Percentiles rank a stretch among this genome's conserved stretches.
phyloP scores from a whole-genome alignment of 1,140 invertebrate species.

The Hyphantria cunea region DNA sequence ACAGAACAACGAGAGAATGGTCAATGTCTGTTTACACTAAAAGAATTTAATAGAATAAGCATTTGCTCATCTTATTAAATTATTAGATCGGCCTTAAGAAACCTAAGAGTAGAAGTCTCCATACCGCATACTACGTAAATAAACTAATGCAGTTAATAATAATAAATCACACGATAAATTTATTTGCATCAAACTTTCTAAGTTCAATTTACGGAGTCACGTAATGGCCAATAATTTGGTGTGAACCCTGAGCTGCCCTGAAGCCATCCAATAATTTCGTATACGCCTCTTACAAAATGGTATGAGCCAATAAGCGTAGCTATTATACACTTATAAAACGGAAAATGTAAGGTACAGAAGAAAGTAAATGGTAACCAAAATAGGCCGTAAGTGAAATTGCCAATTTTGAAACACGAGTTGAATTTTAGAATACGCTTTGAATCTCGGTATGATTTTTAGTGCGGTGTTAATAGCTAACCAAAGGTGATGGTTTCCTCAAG shows the following conservation, averaged over 20 bases:
- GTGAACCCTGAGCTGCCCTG: slow-evolving; percentile 38
- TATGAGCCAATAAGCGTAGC: slow-evolving; percentile 42
- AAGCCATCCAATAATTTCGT: slow-evolving; percentile 38
- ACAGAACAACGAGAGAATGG: too few species aligned
- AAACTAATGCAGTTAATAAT: slow-evolving; percentile 15
- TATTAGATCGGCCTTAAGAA: too few species aligned
- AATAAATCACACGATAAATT: slow-evolving; percentile 24
- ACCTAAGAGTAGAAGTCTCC: slow-evolving; percentile 12
- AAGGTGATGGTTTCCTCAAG: not conserved
- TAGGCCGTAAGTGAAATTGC: slow-evolving; percentile 19
- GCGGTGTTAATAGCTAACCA: too few species aligned
- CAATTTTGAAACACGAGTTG: slow-evolving; percentile 1
- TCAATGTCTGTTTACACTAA: too few species aligned
- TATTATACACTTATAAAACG: slow-evolving; percentile 45
- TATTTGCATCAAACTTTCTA: slow-evolving; percentile 24
- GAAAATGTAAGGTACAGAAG: slow-evolving; percentile 31
- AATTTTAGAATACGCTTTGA: too few species aligned
- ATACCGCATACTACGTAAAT: slow-evolving; percentile 11
- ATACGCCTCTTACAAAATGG: slow-evolving; percentile 20
- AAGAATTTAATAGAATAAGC: too few species aligned
- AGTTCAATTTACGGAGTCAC: slow-evolving; percentile 25
- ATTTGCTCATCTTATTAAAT: too few species aligned
- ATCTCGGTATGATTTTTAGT: not conserved
- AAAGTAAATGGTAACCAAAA: slow-evolving; percentile 37
- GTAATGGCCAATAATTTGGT: slow-evolving; percentile 38